Percentiles rank a stretch among this genome's conserved stretches.
Conservation (phyloP, 2,888 invertebrate genomes). For the Erebia aethiops region DNA sequence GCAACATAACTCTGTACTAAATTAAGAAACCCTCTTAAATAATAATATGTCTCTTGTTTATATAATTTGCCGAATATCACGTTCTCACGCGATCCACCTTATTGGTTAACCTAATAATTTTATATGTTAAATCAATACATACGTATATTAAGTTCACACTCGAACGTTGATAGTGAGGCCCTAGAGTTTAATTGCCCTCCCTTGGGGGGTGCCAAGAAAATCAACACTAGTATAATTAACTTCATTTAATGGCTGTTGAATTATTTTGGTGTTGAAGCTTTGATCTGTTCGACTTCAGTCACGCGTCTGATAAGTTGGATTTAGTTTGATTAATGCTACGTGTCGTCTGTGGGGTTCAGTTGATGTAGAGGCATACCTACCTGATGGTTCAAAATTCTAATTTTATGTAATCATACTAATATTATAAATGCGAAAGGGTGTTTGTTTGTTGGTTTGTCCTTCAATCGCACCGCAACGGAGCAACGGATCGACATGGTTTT, state of each 20-base stretch:
- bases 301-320: slow-evolving; percentile 58
- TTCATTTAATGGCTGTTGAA: slow-evolving; percentile 75
- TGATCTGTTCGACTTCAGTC: slow-evolving; percentile 58
- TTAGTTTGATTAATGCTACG: slow-evolving; percentile 59
- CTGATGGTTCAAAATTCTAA: background rate
- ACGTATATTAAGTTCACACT: slow-evolving; percentile 51
- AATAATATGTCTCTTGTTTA: background rate
- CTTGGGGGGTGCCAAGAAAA: slow-evolving; percentile 65
- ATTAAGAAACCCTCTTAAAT: too few relatives aligned
- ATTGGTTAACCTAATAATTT: slow-evolving; percentile 17
- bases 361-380: background rate
- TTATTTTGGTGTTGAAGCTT: slow-evolving; percentile 60
- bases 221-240: slow-evolving; percentile 79
- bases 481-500: too few relatives aligned
- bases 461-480: too few relatives aligned
- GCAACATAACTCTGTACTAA: too few relatives aligned
- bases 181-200: slow-evolving; percentile 70
- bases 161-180: slow-evolving; percentile 59
- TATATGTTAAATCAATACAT: slow-evolving; percentile 17
- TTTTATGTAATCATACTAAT: background rate
- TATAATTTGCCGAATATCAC: background rate
- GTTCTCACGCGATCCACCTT: background rate
- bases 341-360: slow-evolving; percentile 13
- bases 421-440: too few relatives aligned
- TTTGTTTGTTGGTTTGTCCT: too few relatives aligned